phyloP scores from a whole-genome alignment of 2,888 invertebrate genomes.

The Drosophila atroscutellata region DNA sequence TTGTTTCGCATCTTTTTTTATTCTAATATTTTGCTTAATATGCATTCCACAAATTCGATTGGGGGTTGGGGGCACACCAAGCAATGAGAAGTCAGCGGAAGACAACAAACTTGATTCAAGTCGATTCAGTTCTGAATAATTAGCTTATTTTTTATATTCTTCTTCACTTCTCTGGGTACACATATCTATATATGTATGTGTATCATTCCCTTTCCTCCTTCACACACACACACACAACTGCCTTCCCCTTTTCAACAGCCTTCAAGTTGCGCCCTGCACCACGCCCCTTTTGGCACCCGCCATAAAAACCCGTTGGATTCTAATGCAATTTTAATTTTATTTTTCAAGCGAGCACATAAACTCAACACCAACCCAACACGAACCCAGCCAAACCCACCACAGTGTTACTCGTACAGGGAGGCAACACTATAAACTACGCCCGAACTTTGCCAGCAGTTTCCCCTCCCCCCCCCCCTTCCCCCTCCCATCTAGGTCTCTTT shows the following conservation, averaged over 20 bases:
- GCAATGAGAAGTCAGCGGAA: not conserved
- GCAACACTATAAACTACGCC: constrained; percentile 60
- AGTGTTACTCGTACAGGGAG: constrained; percentile 18
- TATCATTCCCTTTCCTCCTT: constrained; percentile 19
- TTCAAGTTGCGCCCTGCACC: constrained; percentile 51
- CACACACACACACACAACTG: constrained; percentile 6
- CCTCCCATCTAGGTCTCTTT: constrained; percentile 12
- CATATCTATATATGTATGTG: constrained; percentile 34
- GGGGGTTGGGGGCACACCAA: not conserved
- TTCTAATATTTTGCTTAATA: constrained; percentile 51
- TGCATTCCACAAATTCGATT: constrained; percentile 3
- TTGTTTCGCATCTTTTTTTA: constrained; percentile 28
- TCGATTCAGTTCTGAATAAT: not conserved
- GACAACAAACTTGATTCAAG: not conserved
- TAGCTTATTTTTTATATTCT: not conserved
- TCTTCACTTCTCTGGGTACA: constrained; percentile 24
- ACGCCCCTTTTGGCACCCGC: constrained; percentile 13
- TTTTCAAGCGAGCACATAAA: constrained; percentile 78
- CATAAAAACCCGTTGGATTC: constrained; percentile 74
- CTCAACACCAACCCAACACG: constrained; percentile 48
- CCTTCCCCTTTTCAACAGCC: constrained; percentile 68
- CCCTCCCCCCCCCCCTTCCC: not conserved
- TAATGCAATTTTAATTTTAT: constrained; percentile 81
- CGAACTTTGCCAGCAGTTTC: too few relatives aligned
- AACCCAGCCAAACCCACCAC: constrained; percentile 4